These are phyloP conservation scores for Rana temporaria DNA, from an alignment of 2,113 vertebrate species.

Conservation along the genomic window DNA sequence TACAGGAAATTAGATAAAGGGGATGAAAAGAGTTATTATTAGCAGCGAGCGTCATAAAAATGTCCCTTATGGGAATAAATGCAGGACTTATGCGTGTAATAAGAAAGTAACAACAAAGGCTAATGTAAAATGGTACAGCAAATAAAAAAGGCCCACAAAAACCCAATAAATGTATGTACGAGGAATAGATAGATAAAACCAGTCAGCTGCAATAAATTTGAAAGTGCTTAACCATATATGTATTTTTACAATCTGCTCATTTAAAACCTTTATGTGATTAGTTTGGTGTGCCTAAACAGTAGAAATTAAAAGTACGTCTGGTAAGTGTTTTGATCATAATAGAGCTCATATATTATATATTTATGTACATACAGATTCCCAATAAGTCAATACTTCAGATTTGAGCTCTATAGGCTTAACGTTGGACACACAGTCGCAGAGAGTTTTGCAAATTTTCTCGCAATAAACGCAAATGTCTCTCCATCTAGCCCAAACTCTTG, in stretches of 20 bases:
- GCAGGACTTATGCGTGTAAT: slow-evolving; percentile 15
- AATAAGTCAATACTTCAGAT: too few relatives aligned
- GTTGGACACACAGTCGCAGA: too few relatives aligned
- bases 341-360: too few relatives aligned
- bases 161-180: not conserved
- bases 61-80: slow-evolving; percentile 6
- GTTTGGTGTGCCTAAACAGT: too few relatives aligned
- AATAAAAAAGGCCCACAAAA: not conserved
- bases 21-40: slow-evolving; percentile 17
- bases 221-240: not conserved
- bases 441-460: not conserved
- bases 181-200: not conserved
- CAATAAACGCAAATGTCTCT: too few relatives aligned
- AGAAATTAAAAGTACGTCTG: too few relatives aligned
- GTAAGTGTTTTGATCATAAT: too few relatives aligned
- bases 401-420: too few relatives aligned
- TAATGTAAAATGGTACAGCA: not conserved
- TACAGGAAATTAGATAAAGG: slow-evolving; percentile 22
- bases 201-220: not conserved
- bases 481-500: too few relatives aligned
- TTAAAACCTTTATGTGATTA: too few relatives aligned
- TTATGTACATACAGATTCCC: too few relatives aligned
- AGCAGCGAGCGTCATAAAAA: not conserved
- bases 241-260: too few relatives aligned
- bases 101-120: slow-evolving; percentile 18